These are phyloP conservation scores for Luperina testacea DNA, from an alignment of 2,888 invertebrate species.

Conservation along the genomic window DNA sequence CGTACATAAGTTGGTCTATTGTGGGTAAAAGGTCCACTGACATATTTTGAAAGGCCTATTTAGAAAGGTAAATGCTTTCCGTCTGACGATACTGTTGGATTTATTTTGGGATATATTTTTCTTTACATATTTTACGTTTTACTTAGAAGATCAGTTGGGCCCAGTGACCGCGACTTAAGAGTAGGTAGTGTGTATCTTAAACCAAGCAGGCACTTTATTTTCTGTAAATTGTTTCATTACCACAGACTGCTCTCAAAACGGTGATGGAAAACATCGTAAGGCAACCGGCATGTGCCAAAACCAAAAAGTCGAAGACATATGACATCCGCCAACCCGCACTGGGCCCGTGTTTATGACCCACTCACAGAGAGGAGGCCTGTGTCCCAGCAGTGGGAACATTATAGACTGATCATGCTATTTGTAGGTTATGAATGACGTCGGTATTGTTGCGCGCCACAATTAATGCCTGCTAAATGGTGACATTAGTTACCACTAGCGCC, in stretches of 20 bases:
- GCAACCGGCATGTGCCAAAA: too few relatives aligned
- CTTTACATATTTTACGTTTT: background rate
- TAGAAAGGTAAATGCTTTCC: slow-evolving; percentile 37
- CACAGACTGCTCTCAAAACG: too few relatives aligned
- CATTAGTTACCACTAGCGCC: too few relatives aligned
- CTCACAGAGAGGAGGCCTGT: background rate
- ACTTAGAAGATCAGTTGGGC: too few relatives aligned
- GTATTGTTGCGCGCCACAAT: too few relatives aligned
- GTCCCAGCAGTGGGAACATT: background rate
- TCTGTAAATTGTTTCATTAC: too few relatives aligned
- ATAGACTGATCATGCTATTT: background rate
- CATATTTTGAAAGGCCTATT: slow-evolving; percentile 43
- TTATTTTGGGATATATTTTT: slow-evolving; percentile 19
- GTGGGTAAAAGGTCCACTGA: slow-evolving; percentile 48
- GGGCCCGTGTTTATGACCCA: too few relatives aligned
- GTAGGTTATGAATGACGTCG: background rate
- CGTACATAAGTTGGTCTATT: slow-evolving; percentile 64
- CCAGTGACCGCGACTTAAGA: background rate
- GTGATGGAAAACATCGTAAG: background rate
- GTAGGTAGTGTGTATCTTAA: background rate
- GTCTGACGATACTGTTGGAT: slow-evolving; percentile 16
- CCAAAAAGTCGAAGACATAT: background rate
- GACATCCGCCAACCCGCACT: background rate
- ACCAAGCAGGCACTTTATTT: too few relatives aligned
- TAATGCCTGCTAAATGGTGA: too few relatives aligned